These are phyloP conservation scores for Aurelia coerulea DNA, from an alignment of 30 jellyfish, hydroid and myxozoan genomes.

Conservation along the genomic window DNA sequence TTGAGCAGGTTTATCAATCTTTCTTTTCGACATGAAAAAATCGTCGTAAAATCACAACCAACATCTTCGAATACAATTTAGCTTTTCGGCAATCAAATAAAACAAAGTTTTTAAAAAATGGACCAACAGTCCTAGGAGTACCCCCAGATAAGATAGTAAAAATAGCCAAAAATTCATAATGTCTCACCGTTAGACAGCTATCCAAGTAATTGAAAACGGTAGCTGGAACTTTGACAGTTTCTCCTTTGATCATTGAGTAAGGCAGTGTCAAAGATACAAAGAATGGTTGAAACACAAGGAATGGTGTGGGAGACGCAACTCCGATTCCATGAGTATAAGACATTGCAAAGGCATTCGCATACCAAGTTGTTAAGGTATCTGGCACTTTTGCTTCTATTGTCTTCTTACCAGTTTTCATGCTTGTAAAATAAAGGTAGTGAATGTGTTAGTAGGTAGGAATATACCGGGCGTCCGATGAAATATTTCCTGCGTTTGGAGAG, in stretches of 20 bases:
- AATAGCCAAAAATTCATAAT: too few species aligned
- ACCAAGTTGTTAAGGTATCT: constrained; percentile 88
- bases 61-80: too few species aligned
- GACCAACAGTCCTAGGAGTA: too few species aligned
- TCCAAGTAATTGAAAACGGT: constrained; percentile 78
- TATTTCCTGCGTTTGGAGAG: too few species aligned
- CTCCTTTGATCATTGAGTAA: constrained; percentile 85
- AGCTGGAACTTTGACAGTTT: constrained; percentile 78
- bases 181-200: constrained; percentile 70
- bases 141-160: too few species aligned
- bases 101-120: too few species aligned
- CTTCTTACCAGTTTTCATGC: constrained; percentile 68
- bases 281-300: constrained; percentile 85
- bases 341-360: constrained; percentile 88
- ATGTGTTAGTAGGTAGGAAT: too few species aligned
- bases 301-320: constrained; percentile 61
- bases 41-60: too few species aligned
- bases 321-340: constrained; percentile 78
- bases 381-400: constrained; percentile 77
- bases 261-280: constrained; percentile 84
- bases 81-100: too few species aligned
- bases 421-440: not conserved
- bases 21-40: too few species aligned
- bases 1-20: too few species aligned
- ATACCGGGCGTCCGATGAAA: too few species aligned